Evolutionary conservation across 2,797 vertebrate species (phyloP).

Genomic region (Smutsia temminckii): DNA sequence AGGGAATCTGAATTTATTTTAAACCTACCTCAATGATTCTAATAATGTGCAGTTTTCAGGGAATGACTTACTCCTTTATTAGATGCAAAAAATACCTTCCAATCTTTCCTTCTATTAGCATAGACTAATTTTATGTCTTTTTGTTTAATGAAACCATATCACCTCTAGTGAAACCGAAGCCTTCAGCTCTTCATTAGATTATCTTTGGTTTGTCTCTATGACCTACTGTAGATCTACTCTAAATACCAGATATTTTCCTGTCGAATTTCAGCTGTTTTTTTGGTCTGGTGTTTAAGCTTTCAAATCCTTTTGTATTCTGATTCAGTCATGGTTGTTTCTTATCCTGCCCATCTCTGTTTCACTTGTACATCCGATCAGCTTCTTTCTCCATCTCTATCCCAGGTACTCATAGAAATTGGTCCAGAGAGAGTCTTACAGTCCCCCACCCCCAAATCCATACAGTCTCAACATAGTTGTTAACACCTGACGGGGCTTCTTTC

Average conservation of each 20-base stretch:
- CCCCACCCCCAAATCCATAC: background rate
- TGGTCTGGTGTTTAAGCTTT: background rate
- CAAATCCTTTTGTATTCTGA: conserved; percentile 5
- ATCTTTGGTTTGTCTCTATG: background rate
- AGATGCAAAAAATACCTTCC: background rate
- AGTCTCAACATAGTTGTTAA: background rate
- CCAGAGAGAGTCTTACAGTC: background rate
- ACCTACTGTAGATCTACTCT: background rate
- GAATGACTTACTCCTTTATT: background rate
- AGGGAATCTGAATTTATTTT: background rate
- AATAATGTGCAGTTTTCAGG: background rate
- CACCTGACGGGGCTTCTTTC: background rate
- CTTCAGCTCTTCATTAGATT: background rate
- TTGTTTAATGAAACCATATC: background rate
- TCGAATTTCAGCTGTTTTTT: background rate
- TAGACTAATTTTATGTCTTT: background rate
- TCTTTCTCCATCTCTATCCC: background rate
- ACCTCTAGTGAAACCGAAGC: background rate
- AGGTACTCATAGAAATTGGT: background rate
- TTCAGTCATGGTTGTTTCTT: background rate
- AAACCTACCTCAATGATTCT: background rate
- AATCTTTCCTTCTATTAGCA: background rate
- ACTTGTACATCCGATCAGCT: background rate
- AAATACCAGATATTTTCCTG: background rate
- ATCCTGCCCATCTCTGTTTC: background rate